phyloP scores from a whole-genome alignment of 2,113 vertebrate species.

The Stigmatopora nigra region DNA sequence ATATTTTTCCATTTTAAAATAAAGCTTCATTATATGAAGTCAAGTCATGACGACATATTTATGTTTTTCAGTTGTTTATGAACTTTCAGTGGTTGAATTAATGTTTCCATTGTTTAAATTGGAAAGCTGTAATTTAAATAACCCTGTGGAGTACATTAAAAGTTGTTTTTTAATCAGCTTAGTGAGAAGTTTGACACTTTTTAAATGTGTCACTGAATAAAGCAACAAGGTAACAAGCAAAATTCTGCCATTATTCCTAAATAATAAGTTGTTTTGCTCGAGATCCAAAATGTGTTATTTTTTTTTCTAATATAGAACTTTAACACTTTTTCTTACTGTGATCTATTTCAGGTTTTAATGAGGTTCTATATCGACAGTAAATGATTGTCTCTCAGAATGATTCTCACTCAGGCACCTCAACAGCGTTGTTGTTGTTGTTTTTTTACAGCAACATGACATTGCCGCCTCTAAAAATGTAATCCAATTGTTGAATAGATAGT shows the following conservation, averaged over 20 bases:
- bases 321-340: background rate
- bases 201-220: background rate
- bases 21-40: too few species aligned
- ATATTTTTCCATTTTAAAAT: too few species aligned
- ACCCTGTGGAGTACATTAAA: background rate
- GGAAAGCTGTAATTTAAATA: too few species aligned
- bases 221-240: background rate
- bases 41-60: too few species aligned
- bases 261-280: background rate
- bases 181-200: background rate
- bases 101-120: too few species aligned
- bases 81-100: too few species aligned
- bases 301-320: background rate
- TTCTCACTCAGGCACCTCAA: background rate
- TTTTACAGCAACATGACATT: background rate
- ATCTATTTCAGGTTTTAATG: background rate
- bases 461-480: background rate
- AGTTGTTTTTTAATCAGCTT: background rate
- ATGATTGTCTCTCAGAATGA: background rate
- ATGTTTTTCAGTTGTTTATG: too few species aligned
- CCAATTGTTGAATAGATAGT: conserved; percentile 1
- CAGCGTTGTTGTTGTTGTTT: background rate
- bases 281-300: background rate
- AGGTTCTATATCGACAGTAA: background rate
- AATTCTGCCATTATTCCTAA: background rate